Conservation (phyloP, 1,140 invertebrate genomes). For the Drosophila albomicans region DNA sequence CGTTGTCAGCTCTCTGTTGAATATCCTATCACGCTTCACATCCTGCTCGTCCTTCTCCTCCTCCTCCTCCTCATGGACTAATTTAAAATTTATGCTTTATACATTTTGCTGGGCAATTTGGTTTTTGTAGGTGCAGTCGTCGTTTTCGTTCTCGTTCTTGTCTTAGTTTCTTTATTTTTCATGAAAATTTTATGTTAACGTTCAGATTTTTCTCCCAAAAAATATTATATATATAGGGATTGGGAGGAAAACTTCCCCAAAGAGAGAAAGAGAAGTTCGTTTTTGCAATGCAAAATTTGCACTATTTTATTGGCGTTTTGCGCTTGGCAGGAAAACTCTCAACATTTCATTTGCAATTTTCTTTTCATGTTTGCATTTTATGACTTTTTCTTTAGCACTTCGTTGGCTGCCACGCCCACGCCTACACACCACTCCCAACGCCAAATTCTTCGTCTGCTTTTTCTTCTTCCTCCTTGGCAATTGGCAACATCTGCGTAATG, state of each 20-base stretch:
- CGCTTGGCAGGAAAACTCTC: slow-evolving; percentile 53
- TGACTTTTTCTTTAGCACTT: slow-evolving; percentile 72
- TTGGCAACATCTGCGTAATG: slow-evolving; percentile 80
- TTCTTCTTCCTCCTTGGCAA: slow-evolving; percentile 28
- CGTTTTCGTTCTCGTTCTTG: slow-evolving; percentile 2
- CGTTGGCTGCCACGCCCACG: slow-evolving; percentile 44
- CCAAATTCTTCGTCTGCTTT: neutral
- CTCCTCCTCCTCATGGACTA: slow-evolving; percentile 50
- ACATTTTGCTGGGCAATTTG: slow-evolving; percentile 59
- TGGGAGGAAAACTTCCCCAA: neutral
- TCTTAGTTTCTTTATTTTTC: slow-evolving; percentile 8
- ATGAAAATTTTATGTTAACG: slow-evolving; percentile 51
- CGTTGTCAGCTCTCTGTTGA: slow-evolving; percentile 17
- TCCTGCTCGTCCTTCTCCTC: no score
- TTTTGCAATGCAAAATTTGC: slow-evolving; percentile 7
- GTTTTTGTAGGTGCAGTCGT: slow-evolving; percentile 53
- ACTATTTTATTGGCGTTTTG: slow-evolving; percentile 69
- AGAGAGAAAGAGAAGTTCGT: neutral
- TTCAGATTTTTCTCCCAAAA: slow-evolving; percentile 13
- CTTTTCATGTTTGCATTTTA: slow-evolving; percentile 76
- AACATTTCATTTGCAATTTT: slow-evolving; percentile 79
- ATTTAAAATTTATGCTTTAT: slow-evolving; percentile 77
- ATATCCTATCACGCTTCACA: slow-evolving; percentile 9
- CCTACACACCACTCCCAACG: neutral
- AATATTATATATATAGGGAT: neutral